These are phyloP conservation scores for Bradynema listronoti DNA, from an alignment of 1,140 invertebrate genomes.

Conservation along the genomic window DNA sequence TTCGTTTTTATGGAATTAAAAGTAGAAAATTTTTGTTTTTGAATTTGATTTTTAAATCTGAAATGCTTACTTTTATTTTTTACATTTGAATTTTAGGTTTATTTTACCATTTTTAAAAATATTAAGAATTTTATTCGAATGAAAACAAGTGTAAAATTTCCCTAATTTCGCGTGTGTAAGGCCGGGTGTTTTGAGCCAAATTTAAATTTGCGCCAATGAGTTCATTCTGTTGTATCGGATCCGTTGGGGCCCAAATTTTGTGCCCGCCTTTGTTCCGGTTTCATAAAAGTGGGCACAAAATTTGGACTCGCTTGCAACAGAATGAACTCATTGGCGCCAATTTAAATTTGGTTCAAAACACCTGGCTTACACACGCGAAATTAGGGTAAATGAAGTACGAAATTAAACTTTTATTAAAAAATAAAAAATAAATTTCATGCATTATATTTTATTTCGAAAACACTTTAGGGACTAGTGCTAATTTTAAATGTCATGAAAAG, in stretches of 20 bases:
- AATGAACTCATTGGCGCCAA: too few relatives aligned
- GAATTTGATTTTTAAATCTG: not conserved
- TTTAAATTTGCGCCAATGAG: too few relatives aligned
- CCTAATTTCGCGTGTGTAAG: too few relatives aligned
- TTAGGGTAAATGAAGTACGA: not conserved
- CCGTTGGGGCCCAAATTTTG: too few relatives aligned
- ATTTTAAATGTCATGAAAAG: slow-evolving; percentile 7
- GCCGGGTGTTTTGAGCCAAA: too few relatives aligned
- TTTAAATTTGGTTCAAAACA: not conserved
- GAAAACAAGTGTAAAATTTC: too few relatives aligned
- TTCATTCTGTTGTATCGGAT: too few relatives aligned
- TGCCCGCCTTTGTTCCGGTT: too few relatives aligned
- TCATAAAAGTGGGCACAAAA: too few relatives aligned
- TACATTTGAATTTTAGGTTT: not conserved
- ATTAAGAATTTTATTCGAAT: too few relatives aligned
- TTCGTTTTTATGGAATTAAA: not conserved
- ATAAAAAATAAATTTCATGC: not conserved
- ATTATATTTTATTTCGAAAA: not conserved
- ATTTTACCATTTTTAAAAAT: not conserved
- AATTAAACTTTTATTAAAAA: not conserved
- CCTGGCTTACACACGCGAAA: not conserved
- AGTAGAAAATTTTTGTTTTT: not conserved
- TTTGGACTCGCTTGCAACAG: too few relatives aligned
- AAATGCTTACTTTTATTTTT: not conserved
- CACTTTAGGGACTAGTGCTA: slow-evolving; percentile 3